Base-by-base conservation (phyloP, 2,113 vertebrate species). In the Lophura nycthemera region DNA sequence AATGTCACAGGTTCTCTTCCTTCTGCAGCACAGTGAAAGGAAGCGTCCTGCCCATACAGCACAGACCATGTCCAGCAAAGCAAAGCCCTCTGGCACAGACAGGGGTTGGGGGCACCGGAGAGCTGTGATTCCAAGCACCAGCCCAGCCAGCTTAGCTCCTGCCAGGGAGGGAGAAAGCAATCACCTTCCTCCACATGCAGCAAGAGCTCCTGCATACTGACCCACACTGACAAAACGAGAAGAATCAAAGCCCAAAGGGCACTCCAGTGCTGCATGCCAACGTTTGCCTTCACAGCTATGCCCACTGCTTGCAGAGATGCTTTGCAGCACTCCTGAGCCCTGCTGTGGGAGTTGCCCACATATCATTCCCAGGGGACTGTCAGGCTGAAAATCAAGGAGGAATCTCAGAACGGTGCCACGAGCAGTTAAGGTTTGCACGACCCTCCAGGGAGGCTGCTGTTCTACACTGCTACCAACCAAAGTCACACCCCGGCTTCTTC, bases 121-220 rank as follows among this genome's bases (percentile, higher is more conserved):
- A 8, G 16, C 75, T 24, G 36, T 3, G 13, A 18, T 3, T 25
- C 6, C 25, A 76, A 71, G 73, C 63, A 14, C 64, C 29, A 34
- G 57, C 42, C 24, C 81, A 66, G 17, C 30, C 17, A 27, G 1
- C 25, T n/a, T 16, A 6, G 4, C 8, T 17, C 7, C 34, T 21
- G 5, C 40, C 1, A 0, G 2, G 7, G 25, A 17, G 24, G 0
- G 6, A 50, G 66, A 43, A 38, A 65, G 25, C 11, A 1, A 1
- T 6, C 1, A 0, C 30, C 18, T 13, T 13, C 36, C 11, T 25
- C n/a, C 7, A 75, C 17, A 7, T 1, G 0, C 15, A 7, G 34
- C 0, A 22, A 24, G 20, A 7, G 19, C 17, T 13, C 9, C 56
- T 9, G 0, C 3, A 22, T 5, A 15, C 52, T 10, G 50, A 25